Base-by-base conservation (phyloP, 2,888 invertebrate species). In the Pelosia muscerda region DNA sequence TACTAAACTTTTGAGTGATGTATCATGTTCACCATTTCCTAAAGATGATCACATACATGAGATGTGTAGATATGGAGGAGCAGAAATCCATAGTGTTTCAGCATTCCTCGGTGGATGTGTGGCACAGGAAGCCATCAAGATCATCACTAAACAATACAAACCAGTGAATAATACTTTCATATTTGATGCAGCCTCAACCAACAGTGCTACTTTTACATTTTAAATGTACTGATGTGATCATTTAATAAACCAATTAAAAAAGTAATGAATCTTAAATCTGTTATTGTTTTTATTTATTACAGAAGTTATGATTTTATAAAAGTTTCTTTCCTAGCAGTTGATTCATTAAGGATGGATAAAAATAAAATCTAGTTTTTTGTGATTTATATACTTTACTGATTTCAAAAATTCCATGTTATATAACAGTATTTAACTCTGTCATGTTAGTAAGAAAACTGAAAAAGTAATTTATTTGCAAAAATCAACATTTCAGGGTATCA, bases 31-130 rank as follows among this genome's bases (percentile, higher is more conserved):
- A 65, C 96, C 97, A 23, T 96, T 97, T 53, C 95, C 97, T 55
- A 98, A 98, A 87, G 99, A 99, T 91, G 99, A 99, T 89, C 97
- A 97, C 84, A 96, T 99, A 38, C 99, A 99, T 91, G 99, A 99
- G 94, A 97, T 99, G 94, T 98, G 98, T 86, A 96, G 99, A 42
- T 99, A 98, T 92, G 99, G 99, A 15, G 99, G 98, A 13, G 96
- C 98, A 13, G 99, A 99, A 92, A 95, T 99, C 71, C 99, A 99
- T 90, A 97, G 98, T 38, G 96, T 99, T 15, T 98, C 99, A 15
- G 97, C 99, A 9, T 98, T 98, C 87, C 95, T 99, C 77, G 97
- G 97, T 74, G 99, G 99, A 5, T 97, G 98, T 88, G 97, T 98
- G 31, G 99, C 99, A 10, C 99, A 99, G 86, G 99, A 99, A 95